Evolutionary conservation across 2,113 vertebrate species (phyloP), one percentile per base, ranked within the genome.

Genomic region (Dromaius novaehollandiae): DNA sequence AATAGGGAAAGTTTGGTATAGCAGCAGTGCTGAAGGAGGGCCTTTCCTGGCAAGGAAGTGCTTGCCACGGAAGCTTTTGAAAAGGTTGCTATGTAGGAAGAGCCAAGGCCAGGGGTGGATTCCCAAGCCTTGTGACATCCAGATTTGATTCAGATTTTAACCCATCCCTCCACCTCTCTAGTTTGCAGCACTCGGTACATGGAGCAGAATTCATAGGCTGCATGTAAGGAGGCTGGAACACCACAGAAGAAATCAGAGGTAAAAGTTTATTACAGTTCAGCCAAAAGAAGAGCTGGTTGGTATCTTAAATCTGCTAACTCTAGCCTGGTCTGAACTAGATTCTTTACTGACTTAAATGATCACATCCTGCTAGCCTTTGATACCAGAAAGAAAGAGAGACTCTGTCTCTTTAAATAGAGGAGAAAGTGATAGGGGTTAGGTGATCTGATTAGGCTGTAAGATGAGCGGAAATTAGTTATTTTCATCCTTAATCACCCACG

Each of bases 391-490:
- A 89, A 81, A 90, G 75, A 74, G 48, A 56, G 55, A n/a, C 89
- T 95, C 89, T 95, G 89, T 77, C 88, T 91, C 90, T 95, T 97
- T 96, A 96, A 98, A 95, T 89, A 97, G 85, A 90, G 64, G 61
- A 91, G 92, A 95, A 95, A 98, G 95, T 93, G 51, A 95, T 92
- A 94, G 91, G 95, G 88, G 88, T 96, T 94, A 97, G 94, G 92
- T 97, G 96, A 97, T 98, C 96, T 97, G 96, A 98, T 97, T 97
- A 98, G 95, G 93, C 92, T 96, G 88, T 94, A 96, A 96, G 88
- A 97, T 96, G 96, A 97, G 90, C 44, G 92, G 97, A 97, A 98
- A 97, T 97, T 96, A 97, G 95, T 97, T 97, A 97, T 97, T 98
- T 97, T 97, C 97, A 96, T 97, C 92, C 94, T 96, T 97, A 98